Base-by-base conservation (phyloP, 2,888 invertebrate species). In the Conistra vaccinii region DNA sequence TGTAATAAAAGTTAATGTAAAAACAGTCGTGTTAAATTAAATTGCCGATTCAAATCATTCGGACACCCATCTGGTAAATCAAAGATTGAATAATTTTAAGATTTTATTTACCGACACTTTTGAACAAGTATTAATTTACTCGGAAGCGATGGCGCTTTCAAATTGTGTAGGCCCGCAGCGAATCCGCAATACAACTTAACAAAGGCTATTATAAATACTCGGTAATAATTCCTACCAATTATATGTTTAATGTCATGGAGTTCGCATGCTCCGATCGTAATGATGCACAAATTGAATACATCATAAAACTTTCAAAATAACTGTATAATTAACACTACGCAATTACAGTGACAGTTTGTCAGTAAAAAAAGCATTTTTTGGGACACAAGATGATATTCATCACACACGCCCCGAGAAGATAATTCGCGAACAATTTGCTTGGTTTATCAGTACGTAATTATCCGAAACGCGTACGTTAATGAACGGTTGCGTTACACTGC, bases 391-490 rank as follows among this genome's bases (percentile, higher is more conserved):
- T 92, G 94, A 94, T 95, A 94, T 93, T 91, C 94, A 94, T 95
- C 94, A 94, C 89, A 87, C 87, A 89, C 88, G 89, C 85, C 86
- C 89, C 88, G 88, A 85, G 90, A 88, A 92, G 93, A 94, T 94
- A 95, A 95, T 95, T 94, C 94, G 93, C 90, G 92, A 92, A 95
- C 95, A 95, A 96, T 95, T 95, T 95, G 95, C 95, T 95, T 93
- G 94, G 92, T 94, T 95, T 96, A 96, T 96, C 96, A 95, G 94
- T 92, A 92, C 93, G 93, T 95, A 96, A 96, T 96, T 96, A 96
- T 95, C 92, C 95, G 93, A 94, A 94, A 94, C 92, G 91, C 92
- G 93, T 89, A 90, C 91, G 89, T 92, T 96, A 95, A 96, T 95
- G 94, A 94, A 94, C 93, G 94, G 95, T 94, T 95, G 93, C 90